phyloP scores from a whole-genome alignment of 2,113 vertebrate genomes.

The Glaucomys volans region DNA sequence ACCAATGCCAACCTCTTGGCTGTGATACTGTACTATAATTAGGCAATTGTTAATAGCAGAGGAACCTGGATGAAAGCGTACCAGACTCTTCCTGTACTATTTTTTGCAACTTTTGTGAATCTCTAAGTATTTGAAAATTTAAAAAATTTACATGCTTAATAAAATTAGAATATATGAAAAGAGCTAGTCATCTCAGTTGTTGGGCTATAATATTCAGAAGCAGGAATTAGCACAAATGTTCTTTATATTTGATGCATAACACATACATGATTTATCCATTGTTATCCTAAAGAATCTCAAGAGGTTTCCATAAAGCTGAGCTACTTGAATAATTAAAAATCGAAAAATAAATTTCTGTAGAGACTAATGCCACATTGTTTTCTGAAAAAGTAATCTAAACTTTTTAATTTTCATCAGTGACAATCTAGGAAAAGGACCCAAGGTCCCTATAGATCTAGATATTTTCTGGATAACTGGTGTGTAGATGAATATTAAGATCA shows the following conservation, averaged over 20 bases:
- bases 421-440: not conserved
- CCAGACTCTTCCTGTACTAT: not conserved
- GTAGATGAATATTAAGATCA: not conserved
- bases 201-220: not conserved
- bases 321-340: not conserved
- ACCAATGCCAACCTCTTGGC: not conserved
- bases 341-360: not conserved
- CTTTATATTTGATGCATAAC: not conserved
- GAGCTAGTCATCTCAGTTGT: not conserved
- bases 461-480: not conserved
- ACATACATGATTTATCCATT: not conserved
- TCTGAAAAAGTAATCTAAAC: not conserved
- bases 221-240: not conserved
- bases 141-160: not conserved
- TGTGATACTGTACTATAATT: not conserved
- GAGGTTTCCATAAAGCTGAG: not conserved
- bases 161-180: not conserved
- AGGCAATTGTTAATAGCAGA: not conserved
- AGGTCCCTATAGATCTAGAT: not conserved
- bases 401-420: not conserved
- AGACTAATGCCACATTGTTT: not conserved
- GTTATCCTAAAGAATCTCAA: not conserved
- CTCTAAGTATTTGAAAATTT: not conserved
- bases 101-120: not conserved
- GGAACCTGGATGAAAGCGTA: not conserved